These are phyloP conservation scores for Rhinella marina DNA, from an alignment of 2,797 vertebrate species.

Conservation along the genomic window DNA sequence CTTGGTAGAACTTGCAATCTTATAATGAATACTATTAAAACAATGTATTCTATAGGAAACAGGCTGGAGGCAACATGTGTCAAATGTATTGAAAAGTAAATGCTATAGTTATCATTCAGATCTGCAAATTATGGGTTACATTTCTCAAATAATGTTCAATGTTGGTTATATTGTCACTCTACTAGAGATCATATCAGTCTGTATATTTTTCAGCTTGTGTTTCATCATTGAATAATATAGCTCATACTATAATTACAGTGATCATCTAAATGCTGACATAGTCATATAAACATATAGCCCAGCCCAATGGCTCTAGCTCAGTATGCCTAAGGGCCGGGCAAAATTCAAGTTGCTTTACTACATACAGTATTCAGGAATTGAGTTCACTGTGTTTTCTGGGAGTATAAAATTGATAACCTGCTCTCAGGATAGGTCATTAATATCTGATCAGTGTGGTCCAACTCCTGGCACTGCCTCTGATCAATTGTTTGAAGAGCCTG, in stretches of 20 bases:
- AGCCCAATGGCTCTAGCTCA: too few species aligned
- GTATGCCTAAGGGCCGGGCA: too few species aligned
- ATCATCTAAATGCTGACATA: neutral
- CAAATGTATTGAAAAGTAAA: conserved; percentile 1
- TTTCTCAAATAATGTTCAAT: neutral
- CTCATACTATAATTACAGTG: neutral
- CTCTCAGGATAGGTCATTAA: too few species aligned
- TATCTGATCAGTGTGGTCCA: too few species aligned
- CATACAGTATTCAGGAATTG: too few species aligned
- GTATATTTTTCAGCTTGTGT: neutral
- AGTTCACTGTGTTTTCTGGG: too few species aligned
- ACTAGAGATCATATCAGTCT: neutral
- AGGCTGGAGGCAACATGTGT: conserved; percentile 21
- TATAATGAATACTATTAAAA: neutral
- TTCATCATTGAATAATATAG: neutral
- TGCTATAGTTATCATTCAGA: neutral
- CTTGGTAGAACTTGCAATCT: conserved; percentile 10
- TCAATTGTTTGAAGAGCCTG: too few species aligned
- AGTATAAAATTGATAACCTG: too few species aligned
- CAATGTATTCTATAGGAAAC: neutral
- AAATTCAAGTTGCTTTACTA: too few species aligned
- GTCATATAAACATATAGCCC: too few species aligned
- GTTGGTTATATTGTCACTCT: neutral
- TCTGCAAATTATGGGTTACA: conserved; percentile 18
- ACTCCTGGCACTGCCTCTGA: too few species aligned